Percentiles rank a stretch among this genome's conserved stretches.
Evolutionary conservation across 2,888 invertebrate species (phyloP).

Genomic region (Marasmarcha lunaedactyla): DNA sequence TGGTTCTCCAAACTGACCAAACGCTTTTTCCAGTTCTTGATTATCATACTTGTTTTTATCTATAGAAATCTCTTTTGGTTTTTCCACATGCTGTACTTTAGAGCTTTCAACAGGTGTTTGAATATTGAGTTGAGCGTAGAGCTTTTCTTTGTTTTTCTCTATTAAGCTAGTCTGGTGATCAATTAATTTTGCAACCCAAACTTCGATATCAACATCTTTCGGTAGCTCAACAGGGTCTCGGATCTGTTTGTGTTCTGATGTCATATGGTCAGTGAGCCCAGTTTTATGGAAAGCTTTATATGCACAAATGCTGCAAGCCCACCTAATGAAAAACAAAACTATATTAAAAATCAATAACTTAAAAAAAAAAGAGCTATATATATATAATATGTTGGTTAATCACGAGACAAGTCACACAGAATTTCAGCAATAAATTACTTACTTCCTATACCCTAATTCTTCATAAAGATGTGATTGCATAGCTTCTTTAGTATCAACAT

Average conservation of each 20-base stretch:
- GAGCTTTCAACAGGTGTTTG: slow-evolving; percentile 14
- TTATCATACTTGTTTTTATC: slow-evolving; percentile 17
- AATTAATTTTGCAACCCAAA: slow-evolving; percentile 55
- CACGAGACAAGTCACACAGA: no score
- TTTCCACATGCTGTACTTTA: neutral
- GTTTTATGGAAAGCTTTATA: slow-evolving; percentile 69
- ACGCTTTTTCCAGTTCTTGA: slow-evolving; percentile 25
- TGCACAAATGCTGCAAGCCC: slow-evolving; percentile 70
- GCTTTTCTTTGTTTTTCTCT: slow-evolving; percentile 26
- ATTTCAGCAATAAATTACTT: no score
- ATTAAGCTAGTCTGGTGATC: slow-evolving; percentile 38
- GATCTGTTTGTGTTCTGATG: slow-evolving; percentile 47
- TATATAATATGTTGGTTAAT: neutral
- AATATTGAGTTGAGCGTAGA: slow-evolving; percentile 28
- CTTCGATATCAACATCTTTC: slow-evolving; percentile 52
- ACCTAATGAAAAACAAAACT: slow-evolving; percentile 42
- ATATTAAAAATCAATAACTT: neutral
- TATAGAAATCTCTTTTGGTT: neutral
- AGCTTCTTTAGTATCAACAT: slow-evolving; percentile 66
- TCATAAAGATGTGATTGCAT: slow-evolving; percentile 76
- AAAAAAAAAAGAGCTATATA: neutral
- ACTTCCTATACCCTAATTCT: slow-evolving; percentile 77
- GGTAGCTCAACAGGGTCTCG: slow-evolving; percentile 44
- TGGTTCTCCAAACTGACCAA: slow-evolving; percentile 38
- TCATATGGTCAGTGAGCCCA: slow-evolving; percentile 66